Evolutionary conservation across 2,888 invertebrate genomes (phyloP).

Genomic region (Agrochola litura): DNA sequence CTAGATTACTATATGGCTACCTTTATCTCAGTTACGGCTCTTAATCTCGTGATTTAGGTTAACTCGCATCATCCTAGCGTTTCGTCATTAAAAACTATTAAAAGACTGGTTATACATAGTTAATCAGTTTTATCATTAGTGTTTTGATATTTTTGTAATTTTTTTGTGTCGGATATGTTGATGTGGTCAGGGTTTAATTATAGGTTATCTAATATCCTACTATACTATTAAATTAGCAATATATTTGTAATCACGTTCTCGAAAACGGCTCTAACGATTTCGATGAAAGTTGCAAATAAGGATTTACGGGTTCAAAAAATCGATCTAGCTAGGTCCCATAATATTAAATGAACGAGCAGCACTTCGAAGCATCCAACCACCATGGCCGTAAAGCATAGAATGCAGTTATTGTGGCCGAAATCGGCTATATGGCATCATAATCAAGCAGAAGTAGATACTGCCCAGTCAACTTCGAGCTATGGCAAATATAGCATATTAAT

Average conservation of each 20-base stretch:
- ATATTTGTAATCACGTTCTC: too few species aligned
- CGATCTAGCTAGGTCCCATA: too few species aligned
- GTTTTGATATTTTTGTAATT: conserved; percentile 35
- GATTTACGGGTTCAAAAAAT: too few species aligned
- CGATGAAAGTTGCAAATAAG: too few species aligned
- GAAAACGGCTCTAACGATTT: too few species aligned
- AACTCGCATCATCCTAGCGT: conserved; percentile 45
- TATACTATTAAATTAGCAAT: too few species aligned
- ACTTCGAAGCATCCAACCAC: background rate
- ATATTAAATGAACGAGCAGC: background rate
- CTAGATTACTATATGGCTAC: conserved; percentile 37
- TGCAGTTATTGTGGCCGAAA: too few species aligned
- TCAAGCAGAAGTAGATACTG: too few species aligned
- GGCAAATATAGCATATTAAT: background rate
- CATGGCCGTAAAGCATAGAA: background rate
- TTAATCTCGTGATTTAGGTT: conserved; percentile 57
- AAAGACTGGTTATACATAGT: conserved; percentile 16
- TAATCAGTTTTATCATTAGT: conserved; percentile 27
- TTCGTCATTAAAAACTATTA: conserved; percentile 38
- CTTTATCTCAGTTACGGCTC: conserved; percentile 43
- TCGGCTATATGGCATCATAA: background rate
- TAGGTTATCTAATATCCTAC: background rate
- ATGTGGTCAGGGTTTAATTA: conserved; percentile 1
- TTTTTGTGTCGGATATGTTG: background rate
- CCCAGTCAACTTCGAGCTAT: background rate